Base-by-base conservation (phyloP, 92 coral and sea anemone genomes). In the Bergia sp. region DNA sequence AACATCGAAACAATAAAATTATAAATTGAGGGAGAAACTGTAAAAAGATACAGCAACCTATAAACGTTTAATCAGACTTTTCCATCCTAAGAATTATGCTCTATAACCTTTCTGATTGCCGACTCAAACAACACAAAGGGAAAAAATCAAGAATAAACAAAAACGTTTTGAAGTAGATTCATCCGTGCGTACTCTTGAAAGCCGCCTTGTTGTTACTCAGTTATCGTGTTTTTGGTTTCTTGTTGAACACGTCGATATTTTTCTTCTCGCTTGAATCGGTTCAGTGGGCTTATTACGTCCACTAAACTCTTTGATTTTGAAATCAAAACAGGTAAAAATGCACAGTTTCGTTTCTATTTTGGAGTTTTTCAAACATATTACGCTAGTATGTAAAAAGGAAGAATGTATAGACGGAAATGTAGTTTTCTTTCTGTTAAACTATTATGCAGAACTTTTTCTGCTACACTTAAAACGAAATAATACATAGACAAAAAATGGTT, bases 161-260 rank as follows among this genome's bases (percentile, higher is more conserved):
- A 29, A 12, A 29, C 38, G n/a, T 80, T 80, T 57, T 80, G 85
- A 37, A 5, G 11, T 36, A 57, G 20, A 37, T 10, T 80, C 72
- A 57, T 37, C 57, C 72, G 72, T 55, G 85, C 85, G 57, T 80
- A 67, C 67, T 5, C 47, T 37, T 37, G 11, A 8, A 8, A 37
- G 45, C 40, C 71, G 85, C 72, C 71, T 37, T 80, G 65, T 80
- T 80, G 67, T 80, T 80, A 37, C 37, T 57, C 45, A 80, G 21
- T 67, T 3, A 44, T 1, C 66, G 11, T 71, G 87, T 84, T 84
- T 84, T 45, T 12, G 23, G 79, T 69, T 83, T 83, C 41, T 69
- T 21, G 21, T 44, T 71, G 79, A 84, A 53, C 79, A 84, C 87
- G 87, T 84, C 65, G 65, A 40, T 69, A 84, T 45, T 72, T 84